Conservation (phyloP, 2,113 vertebrate species). For the Gobio gobio region DNA sequence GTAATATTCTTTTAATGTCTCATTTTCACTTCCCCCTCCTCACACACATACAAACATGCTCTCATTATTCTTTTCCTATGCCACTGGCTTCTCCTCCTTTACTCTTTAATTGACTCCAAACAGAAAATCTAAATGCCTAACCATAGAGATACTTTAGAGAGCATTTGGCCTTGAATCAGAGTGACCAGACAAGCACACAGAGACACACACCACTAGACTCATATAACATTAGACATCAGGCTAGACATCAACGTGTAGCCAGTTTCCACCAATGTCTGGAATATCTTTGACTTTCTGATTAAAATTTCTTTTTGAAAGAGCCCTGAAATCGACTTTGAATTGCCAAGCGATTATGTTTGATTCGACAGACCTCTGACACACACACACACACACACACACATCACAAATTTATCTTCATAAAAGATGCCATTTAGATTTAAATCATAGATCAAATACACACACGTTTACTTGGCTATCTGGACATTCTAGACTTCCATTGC, state of each 20-base stretch:
- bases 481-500: too few species aligned
- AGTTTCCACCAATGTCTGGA: not conserved
- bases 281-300: not conserved
- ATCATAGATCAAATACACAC: not conserved
- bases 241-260: not conserved
- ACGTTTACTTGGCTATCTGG: too few species aligned
- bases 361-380: not conserved
- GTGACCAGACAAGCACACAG: too few species aligned
- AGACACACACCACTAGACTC: too few species aligned
- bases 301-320: not conserved
- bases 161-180: too few species aligned
- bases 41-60: not conserved
- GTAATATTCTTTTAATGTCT: not conserved
- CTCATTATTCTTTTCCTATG: not conserved
- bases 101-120: not conserved
- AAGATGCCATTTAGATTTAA: not conserved
- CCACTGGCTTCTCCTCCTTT: not conserved
- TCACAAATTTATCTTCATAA: not conserved
- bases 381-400: not conserved
- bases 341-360: not conserved
- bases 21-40: not conserved
- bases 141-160: too few species aligned
- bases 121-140: not conserved
- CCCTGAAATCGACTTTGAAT: not conserved
- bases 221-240: not conserved